These are phyloP conservation scores for Apamea anceps DNA, from an alignment of 2,888 invertebrate species.

Conservation along the genomic window DNA sequence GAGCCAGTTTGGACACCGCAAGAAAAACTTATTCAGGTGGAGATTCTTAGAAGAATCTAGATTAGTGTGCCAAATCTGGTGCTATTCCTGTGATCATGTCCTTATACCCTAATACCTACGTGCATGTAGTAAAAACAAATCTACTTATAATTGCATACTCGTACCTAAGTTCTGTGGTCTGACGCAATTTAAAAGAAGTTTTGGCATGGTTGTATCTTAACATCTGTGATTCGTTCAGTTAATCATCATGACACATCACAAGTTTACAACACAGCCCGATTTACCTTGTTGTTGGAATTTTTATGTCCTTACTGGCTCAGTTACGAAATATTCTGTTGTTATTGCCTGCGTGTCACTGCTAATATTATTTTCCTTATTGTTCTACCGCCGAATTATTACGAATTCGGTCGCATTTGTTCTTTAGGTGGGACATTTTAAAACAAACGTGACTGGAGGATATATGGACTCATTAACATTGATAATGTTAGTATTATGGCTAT, in stretches of 20 bases:
- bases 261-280: slow-evolving; percentile 22
- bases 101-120: not conserved
- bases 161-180: not conserved
- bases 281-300: slow-evolving; percentile 51
- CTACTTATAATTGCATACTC: not conserved
- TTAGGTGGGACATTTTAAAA: slow-evolving; percentile 35
- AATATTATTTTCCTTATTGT: slow-evolving; percentile 61
- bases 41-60: not conserved
- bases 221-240: slow-evolving; percentile 11
- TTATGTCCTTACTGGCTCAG: slow-evolving; percentile 18
- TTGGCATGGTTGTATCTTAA: not conserved
- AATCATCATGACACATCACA: slow-evolving; percentile 21
- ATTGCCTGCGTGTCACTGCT: slow-evolving; percentile 39
- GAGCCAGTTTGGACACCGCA: no score
- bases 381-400: slow-evolving; percentile 47
- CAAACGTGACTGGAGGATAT: slow-evolving; percentile 46
- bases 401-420: slow-evolving; percentile 54
- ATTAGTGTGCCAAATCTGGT: not conserved
- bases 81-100: no score
- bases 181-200: not conserved
- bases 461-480: slow-evolving; percentile 61
- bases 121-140: no score
- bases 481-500: slow-evolving; percentile 21
- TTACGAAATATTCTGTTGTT: slow-evolving; percentile 52
- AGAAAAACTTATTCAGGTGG: no score